Evolutionary conservation across 2,888 invertebrate species (phyloP).

Genomic region (Glaucopsyche alexis): DNA sequence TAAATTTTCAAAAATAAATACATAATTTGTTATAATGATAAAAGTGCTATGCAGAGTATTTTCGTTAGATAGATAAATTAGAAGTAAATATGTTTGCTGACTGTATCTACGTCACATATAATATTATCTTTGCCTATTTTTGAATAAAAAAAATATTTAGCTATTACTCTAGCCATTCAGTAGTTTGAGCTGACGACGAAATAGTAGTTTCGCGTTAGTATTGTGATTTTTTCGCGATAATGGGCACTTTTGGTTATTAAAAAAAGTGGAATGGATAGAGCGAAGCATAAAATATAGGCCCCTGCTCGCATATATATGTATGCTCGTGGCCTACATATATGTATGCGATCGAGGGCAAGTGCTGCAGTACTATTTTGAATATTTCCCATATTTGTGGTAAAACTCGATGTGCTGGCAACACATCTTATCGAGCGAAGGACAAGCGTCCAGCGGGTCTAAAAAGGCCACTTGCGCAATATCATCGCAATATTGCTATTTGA

Average conservation of each 20-base stretch:
- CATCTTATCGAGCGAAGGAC: neutral
- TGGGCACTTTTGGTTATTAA: neutral
- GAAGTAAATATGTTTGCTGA: neutral
- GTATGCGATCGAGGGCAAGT: neutral
- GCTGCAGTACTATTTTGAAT: neutral
- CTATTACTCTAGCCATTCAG: too few relatives aligned
- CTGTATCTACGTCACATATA: neutral
- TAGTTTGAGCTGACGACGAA: too few relatives aligned
- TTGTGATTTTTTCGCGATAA: neutral
- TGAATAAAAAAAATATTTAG: neutral
- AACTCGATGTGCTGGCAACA: conserved; percentile 12
- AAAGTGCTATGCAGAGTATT: neutral
- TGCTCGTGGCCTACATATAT: conserved; percentile 1
- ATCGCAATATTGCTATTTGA: too few relatives aligned
- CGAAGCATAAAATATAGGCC: neutral
- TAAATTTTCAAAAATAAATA: neutral
- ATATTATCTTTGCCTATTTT: neutral
- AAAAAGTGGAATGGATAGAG: neutral
- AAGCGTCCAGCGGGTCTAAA: neutral
- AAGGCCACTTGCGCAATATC: too few relatives aligned
- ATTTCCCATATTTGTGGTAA: neutral
- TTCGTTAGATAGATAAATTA: conserved; percentile 1
- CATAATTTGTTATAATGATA: neutral
- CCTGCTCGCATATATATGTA: conserved; percentile 1
- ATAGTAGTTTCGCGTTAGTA: neutral